Evolutionary conservation across 2,888 invertebrate genomes (phyloP).

Genomic region (Fragum sueziense): DNA sequence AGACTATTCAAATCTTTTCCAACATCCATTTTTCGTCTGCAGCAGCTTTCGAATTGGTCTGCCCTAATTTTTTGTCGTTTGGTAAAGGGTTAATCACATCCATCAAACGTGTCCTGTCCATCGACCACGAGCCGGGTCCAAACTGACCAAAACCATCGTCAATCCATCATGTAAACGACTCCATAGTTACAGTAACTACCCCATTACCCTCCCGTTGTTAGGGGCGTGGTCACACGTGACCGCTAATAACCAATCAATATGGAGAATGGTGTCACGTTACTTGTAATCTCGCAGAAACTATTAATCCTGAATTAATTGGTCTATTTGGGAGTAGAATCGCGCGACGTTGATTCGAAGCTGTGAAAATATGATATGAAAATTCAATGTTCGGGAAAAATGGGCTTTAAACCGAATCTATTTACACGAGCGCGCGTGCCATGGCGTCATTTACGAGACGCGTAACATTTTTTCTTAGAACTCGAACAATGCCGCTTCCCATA

Average conservation of each 20-base stretch:
- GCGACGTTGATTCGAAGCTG: conserved; percentile 2
- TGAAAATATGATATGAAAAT: conserved; percentile 27
- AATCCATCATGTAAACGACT: conserved; percentile 52
- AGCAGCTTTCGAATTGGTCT: no score
- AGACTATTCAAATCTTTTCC: no score
- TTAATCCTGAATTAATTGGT: conserved; percentile 58
- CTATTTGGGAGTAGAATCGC: conserved; percentile 22
- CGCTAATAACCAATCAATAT: conserved; percentile 61
- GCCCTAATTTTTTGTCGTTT: no score
- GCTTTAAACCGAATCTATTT: conserved; percentile 5
- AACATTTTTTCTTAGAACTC: conserved; percentile 8
- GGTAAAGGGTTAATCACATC: conserved; percentile 48
- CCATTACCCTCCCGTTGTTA: conserved; percentile 57
- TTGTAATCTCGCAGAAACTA: conserved; percentile 50
- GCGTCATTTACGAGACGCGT: conserved; percentile 19
- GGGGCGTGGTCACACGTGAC: conserved; percentile 54
- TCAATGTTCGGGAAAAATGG: conserved; percentile 21
- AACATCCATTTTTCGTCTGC: no score
- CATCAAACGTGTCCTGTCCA: conserved; percentile 44
- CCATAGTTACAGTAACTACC: conserved; percentile 34
- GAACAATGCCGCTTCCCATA: no score
- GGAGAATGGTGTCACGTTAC: conserved; percentile 53
- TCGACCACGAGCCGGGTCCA: conserved; percentile 14
- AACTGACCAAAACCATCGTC: conserved; percentile 33
- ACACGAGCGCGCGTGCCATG: conserved; percentile 15